These are phyloP conservation scores for Holothuria leucospilota DNA, from an alignment of 53 echinoderm and acorn worm species.

Conservation along the genomic window DNA sequence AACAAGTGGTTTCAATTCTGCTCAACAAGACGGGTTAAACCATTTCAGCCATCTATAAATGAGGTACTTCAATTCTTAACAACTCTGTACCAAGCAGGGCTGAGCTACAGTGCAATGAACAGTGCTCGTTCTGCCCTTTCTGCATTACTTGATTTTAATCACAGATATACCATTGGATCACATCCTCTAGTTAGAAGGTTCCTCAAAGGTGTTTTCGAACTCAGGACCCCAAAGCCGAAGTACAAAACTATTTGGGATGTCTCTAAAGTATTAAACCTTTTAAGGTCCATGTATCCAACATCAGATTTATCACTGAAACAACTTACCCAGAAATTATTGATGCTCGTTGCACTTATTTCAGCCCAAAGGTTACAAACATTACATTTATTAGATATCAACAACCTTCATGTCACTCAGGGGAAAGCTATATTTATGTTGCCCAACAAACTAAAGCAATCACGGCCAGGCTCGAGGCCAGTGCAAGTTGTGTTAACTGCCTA, in stretches of 20 bases:
- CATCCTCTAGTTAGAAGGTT: neutral
- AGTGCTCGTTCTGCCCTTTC: constrained; percentile 5
- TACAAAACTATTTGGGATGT: neutral
- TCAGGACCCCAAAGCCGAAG: neutral
- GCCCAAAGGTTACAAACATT: neutral
- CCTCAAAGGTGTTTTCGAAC: neutral
- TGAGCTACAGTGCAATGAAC: neutral
- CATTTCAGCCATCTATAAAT: constrained; percentile 4
- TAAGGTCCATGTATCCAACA: neutral
- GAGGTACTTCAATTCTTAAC: neutral
- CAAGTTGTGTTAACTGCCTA: no score
- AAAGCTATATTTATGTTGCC: no score
- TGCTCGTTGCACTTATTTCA: no score
- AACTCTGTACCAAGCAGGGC: neutral
- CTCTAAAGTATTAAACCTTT: neutral
- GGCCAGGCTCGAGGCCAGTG: no score
- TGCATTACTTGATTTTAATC: no score
- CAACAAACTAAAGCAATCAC: no score
- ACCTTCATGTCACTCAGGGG: no score
- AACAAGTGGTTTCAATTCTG: neutral
- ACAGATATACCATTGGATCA: neutral
- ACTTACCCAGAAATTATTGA: no score
- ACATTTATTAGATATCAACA: no score
- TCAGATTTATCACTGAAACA: neutral
- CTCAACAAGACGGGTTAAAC: neutral